phyloP scores from a whole-genome alignment of 2,888 invertebrate species.

The Himalopsyche anomala region DNA sequence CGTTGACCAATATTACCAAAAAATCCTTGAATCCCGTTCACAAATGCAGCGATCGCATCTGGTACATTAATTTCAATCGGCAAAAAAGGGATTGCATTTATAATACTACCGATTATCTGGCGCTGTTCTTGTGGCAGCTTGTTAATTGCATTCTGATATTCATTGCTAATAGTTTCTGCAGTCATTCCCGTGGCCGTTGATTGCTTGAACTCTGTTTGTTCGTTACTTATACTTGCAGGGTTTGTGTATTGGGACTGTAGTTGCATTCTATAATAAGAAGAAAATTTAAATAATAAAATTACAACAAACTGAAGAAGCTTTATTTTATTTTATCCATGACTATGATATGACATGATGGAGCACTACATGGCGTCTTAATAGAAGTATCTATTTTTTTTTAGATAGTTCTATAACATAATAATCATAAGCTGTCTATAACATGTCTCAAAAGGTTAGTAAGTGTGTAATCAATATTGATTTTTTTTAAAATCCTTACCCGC shows the following conservation, averaged over 20 bases:
- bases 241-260: neutral
- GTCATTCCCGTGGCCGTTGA: neutral
- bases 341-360: too few species aligned
- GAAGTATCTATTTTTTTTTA: too few species aligned
- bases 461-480: too few species aligned
- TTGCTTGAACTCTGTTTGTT: slow-evolving; percentile 21
- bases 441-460: too few species aligned
- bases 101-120: slow-evolving; percentile 70
- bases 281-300: too few species aligned
- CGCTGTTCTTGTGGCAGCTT: neutral
- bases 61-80: slow-evolving; percentile 82
- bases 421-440: too few species aligned
- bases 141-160: neutral
- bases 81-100: slow-evolving; percentile 76
- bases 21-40: slow-evolving; percentile 71
- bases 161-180: slow-evolving; percentile 51
- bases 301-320: too few species aligned
- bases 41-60: slow-evolving; percentile 73
- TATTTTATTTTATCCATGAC: neutral
- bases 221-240: neutral
- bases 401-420: too few species aligned
- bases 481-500: too few species aligned
- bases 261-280: neutral
- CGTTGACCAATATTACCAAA: slow-evolving; percentile 71
- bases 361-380: too few species aligned